Conservation (phyloP, 2,113 vertebrate genomes). For the Hypanus sabinus region DNA sequence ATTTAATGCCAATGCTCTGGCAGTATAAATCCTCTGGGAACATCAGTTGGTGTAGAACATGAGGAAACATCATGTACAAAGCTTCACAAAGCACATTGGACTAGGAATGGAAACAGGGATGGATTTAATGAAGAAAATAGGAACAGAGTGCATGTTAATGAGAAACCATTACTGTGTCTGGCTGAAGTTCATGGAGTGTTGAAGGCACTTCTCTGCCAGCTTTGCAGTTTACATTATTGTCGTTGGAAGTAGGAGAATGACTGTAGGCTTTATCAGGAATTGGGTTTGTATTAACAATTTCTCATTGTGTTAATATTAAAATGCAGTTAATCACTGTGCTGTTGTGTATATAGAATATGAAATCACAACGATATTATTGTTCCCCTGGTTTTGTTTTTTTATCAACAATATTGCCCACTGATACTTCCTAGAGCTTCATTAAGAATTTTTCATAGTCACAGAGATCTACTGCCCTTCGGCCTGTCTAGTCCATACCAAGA, state of each 20-base stretch:
- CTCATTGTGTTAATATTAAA: background rate
- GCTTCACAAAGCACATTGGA: background rate
- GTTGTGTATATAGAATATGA: background rate
- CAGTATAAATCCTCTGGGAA: background rate
- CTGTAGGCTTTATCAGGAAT: background rate
- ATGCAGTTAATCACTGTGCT: background rate
- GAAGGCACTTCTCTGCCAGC: background rate
- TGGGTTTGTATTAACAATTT: background rate
- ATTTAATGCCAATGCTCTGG: background rate
- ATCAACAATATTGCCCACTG: no score
- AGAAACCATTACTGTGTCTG: background rate
- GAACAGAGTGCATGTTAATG: background rate
- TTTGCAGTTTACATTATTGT: background rate
- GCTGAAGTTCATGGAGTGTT: background rate
- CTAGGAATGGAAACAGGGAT: background rate
- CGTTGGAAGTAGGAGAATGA: background rate
- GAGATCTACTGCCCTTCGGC: no score
- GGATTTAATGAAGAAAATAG: background rate
- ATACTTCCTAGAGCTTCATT: no score
- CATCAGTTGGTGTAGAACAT: no score
- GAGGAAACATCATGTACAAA: background rate
- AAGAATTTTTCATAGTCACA: no score
- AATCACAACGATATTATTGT: no score
- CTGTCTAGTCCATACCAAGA: no score
- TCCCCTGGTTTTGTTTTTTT: no score